Percentiles rank a stretch among this genome's conserved stretches.
These are phyloP conservation scores for Amblyopsis hoosieri DNA, from an alignment of 2,797 vertebrate species.

Conservation along the genomic window DNA sequence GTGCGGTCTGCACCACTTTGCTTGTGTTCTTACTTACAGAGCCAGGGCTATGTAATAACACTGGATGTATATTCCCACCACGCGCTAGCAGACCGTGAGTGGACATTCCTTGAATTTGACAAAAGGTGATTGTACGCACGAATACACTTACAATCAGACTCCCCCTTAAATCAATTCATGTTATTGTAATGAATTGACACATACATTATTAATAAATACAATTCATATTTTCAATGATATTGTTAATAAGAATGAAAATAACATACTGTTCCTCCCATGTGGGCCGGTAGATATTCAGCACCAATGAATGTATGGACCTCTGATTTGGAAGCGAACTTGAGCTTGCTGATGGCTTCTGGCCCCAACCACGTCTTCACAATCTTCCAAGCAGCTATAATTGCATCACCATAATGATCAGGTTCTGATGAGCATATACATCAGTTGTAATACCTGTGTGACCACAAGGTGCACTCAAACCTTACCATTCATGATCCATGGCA, in stretches of 20 bases:
- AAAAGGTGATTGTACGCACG: no score
- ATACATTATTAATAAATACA: neutral
- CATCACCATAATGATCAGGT: neutral
- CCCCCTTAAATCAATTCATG: no score
- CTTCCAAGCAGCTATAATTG: constrained; percentile 91
- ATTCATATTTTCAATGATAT: neutral
- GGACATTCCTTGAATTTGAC: no score
- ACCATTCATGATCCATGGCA: constrained; percentile 99
- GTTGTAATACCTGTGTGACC: neutral
- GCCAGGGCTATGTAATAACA: no score
- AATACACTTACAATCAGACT: no score
- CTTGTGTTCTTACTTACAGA: no score
- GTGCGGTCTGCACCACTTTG: no score
- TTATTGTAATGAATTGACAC: no score
- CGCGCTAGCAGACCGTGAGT: no score
- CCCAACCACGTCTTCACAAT: constrained; percentile 95
- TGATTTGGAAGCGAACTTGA: constrained; percentile 87
- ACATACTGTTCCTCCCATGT: constrained; percentile 96
- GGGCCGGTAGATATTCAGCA: constrained; percentile 86
- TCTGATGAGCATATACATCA: neutral
- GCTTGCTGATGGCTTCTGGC: constrained; percentile 90
- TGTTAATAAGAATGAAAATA: neutral
- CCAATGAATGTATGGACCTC: constrained; percentile 88
- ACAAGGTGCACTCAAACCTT: constrained; percentile 53
- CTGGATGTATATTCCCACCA: no score